Evolutionary conservation across 1,140 invertebrate genomes (phyloP).

Genomic region (Eulimnadia texana): DNA sequence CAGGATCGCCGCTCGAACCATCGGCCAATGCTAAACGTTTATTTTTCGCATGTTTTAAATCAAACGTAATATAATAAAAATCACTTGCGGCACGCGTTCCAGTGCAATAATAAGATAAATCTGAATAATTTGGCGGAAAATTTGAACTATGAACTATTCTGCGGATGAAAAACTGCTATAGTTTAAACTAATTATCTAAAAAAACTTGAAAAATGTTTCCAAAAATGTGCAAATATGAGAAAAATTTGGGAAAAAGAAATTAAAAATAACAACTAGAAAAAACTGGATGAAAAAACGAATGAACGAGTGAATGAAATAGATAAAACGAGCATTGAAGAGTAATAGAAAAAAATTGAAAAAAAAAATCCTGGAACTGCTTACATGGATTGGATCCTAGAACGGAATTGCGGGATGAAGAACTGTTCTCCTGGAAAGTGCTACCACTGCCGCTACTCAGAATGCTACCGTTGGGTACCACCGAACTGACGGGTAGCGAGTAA

Average conservation of each 20-base stretch:
- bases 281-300: not conserved
- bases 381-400: not conserved
- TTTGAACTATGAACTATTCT: no score
- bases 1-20: not conserved
- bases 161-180: no score
- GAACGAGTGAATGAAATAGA: not conserved
- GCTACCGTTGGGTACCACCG: not conserved
- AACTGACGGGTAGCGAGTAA: constrained; percentile 41
- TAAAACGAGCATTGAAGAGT: constrained; percentile 4
- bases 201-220: constrained; percentile 11
- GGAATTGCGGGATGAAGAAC: not conserved
- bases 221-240: not conserved
- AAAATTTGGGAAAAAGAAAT: not conserved
- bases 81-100: no score
- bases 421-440: not conserved
- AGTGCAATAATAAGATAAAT: no score
- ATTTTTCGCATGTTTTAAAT: no score
- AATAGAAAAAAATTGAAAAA: constrained; percentile 4
- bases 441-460: not conserved
- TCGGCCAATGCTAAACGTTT: constrained; percentile 1
- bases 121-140: no score
- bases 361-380: constrained; percentile 5
- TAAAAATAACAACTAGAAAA: not conserved
- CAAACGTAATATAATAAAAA: no score
- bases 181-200: constrained; percentile 7